These are phyloP conservation scores for Trichomycterus rosablanca DNA, from an alignment of 2,113 vertebrate genomes.

Conservation along the genomic window DNA sequence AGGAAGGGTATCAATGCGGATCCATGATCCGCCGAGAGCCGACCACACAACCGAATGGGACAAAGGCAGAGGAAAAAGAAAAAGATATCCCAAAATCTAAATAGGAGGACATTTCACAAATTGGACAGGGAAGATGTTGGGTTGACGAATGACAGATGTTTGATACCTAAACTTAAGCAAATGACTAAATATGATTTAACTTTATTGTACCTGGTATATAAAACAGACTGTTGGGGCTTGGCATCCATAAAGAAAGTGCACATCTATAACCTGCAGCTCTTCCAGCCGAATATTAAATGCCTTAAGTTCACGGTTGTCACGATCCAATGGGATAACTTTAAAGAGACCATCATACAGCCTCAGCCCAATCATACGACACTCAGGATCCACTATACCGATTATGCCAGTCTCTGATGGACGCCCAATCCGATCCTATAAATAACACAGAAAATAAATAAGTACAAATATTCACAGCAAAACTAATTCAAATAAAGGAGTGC, in stretches of 20 bases:
- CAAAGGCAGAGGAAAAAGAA: too few relatives aligned
- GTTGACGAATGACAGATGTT: too few relatives aligned
- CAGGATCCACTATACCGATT: constrained; percentile 95
- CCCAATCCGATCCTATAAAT: constrained; percentile 87
- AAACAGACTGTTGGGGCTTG: constrained; percentile 97
- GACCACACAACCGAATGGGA: too few relatives aligned
- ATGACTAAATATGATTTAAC: not conserved
- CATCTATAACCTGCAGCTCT: constrained; percentile 95
- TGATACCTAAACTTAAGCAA: not conserved
- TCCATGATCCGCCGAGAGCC: too few relatives aligned
- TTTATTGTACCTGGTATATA: constrained; percentile 86
- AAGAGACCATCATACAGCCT: constrained; percentile 94
- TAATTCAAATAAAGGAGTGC: too few relatives aligned
- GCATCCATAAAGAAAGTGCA: constrained; percentile 94
- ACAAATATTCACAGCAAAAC: not conserved
- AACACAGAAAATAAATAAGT: not conserved
- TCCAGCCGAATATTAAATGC: constrained; percentile 97
- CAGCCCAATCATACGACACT: constrained; percentile 96
- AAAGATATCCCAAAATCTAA: too few relatives aligned
- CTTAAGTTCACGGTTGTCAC: constrained; percentile 95
- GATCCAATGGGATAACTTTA: constrained; percentile 92
- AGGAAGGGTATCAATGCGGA: too few relatives aligned
- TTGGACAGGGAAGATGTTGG: too few relatives aligned
- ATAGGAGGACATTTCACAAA: too few relatives aligned
- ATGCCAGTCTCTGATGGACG: constrained; percentile 96